Conservation (phyloP, 2,888 invertebrate species). For the Buathra laborator region DNA sequence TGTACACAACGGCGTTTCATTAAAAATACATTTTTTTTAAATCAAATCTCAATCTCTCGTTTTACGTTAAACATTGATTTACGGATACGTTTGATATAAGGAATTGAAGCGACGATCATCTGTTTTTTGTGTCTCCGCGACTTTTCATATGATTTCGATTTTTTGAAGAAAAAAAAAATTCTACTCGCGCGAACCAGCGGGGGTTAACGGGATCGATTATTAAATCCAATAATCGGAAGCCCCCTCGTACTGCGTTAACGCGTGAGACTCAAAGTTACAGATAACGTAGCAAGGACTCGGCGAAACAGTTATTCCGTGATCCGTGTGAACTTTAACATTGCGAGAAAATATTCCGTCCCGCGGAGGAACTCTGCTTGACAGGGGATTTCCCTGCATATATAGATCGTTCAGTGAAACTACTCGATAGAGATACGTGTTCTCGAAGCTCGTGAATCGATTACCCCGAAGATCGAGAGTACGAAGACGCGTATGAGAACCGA, state of each 20-base stretch:
- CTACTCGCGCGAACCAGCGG: not conserved
- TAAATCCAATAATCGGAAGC: conserved; percentile 32
- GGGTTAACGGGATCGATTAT: not conserved
- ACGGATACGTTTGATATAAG: too few species aligned
- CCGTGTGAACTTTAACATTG: conserved; percentile 72
- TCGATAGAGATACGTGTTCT: conserved; percentile 60
- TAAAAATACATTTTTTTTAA: too few species aligned
- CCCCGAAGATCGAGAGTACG: conserved; percentile 73
- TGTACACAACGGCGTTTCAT: too few species aligned
- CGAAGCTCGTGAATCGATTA: conserved; percentile 62
- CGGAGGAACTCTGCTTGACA: conserved; percentile 61
- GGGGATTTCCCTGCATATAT: conserved; percentile 75
- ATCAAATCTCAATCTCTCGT: too few species aligned
- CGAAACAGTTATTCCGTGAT: conserved; percentile 65
- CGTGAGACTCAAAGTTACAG: conserved; percentile 75
- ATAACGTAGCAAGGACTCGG: conserved; percentile 65
- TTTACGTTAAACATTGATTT: too few species aligned
- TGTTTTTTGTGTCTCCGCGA: too few species aligned
- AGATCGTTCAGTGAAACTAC: conserved; percentile 72
- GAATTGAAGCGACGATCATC: too few species aligned
- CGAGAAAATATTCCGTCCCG: conserved; percentile 67
- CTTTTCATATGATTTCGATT: not conserved
- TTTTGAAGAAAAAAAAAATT: not conserved
- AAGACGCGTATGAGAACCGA: conserved; percentile 64
- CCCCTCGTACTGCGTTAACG: conserved; percentile 77